These are phyloP conservation scores for Delphinapterus leucas DNA, from an alignment of 2,113 vertebrate genomes.

Conservation along the genomic window DNA sequence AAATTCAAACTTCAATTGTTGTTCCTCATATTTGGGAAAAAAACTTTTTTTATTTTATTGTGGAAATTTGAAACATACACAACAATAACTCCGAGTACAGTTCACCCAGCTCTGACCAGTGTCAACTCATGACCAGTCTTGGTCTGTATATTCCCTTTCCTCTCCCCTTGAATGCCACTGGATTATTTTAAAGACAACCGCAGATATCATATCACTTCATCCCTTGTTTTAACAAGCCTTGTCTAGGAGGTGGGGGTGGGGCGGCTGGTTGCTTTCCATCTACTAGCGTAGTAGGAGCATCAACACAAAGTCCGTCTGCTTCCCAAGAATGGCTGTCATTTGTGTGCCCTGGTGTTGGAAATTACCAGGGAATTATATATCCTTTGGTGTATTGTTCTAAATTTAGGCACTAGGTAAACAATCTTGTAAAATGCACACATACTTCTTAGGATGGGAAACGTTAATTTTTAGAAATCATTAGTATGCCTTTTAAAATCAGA, in stretches of 20 bases:
- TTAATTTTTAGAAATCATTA: constrained; percentile 6
- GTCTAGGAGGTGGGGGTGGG: background rate
- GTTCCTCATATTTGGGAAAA: background rate
- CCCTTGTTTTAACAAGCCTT: constrained; percentile 5
- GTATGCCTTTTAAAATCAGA: constrained; percentile 14
- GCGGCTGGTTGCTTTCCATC: background rate
- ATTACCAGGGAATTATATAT: background rate
- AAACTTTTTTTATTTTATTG: background rate
- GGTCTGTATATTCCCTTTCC: constrained; percentile 1
- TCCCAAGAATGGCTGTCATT: background rate
- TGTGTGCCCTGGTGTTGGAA: background rate
- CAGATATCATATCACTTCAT: background rate
- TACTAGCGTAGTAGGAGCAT: background rate
- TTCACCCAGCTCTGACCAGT: background rate
- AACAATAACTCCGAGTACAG: background rate
- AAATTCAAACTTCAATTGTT: background rate
- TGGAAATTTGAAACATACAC: background rate
- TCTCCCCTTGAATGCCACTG: background rate
- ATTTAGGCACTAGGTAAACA: background rate
- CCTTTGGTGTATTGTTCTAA: background rate
- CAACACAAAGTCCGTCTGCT: background rate
- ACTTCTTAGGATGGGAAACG: background rate
- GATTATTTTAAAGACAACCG: constrained; percentile 13
- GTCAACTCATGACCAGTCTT: constrained; percentile 21
- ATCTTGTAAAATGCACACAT: background rate